Evolutionary conservation across 2,888 invertebrate genomes (phyloP).

Genomic region (Hydriomena furcata): DNA sequence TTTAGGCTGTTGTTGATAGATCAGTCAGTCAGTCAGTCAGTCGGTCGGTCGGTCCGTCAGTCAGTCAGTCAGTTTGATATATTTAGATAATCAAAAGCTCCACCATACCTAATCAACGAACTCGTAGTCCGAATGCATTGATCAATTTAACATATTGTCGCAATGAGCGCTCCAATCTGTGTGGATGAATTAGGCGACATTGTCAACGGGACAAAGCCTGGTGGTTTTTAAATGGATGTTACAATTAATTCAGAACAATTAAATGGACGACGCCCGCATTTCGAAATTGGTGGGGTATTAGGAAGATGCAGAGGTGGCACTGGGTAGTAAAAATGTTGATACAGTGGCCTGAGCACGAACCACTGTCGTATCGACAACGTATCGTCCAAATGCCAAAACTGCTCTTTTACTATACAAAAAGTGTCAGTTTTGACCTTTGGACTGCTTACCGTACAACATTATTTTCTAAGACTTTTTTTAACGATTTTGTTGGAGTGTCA

Average conservation of each 20-base stretch:
- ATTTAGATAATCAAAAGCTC: slow-evolving; percentile 2
- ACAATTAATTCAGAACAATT: slow-evolving; percentile 83
- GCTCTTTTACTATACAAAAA: too few species aligned
- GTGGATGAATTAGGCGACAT: slow-evolving; percentile 67
- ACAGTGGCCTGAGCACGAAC: too few species aligned
- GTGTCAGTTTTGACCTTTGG: too few species aligned
- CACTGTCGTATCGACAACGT: too few species aligned
- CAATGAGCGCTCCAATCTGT: slow-evolving; percentile 74
- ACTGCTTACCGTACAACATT: too few species aligned
- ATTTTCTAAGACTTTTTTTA: too few species aligned
- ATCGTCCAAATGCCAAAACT: too few species aligned
- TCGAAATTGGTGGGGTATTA: slow-evolving; percentile 55
- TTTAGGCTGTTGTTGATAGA: too few species aligned
- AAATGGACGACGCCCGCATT: slow-evolving; percentile 80
- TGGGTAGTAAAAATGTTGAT: background rate
- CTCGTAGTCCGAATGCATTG: slow-evolving; percentile 53
- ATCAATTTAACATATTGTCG: slow-evolving; percentile 64
- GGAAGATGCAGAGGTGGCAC: slow-evolving; percentile 37
- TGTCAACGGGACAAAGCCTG: slow-evolving; percentile 65
- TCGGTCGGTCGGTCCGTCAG: too few species aligned
- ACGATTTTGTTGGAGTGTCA: too few species aligned
- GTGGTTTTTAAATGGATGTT: slow-evolving; percentile 83
- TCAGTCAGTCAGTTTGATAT: too few species aligned
- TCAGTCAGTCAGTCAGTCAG: too few species aligned
- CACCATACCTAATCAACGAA: slow-evolving; percentile 26